Conservation (phyloP, 2,113 vertebrate species). For the Syngnathus floridae region DNA sequence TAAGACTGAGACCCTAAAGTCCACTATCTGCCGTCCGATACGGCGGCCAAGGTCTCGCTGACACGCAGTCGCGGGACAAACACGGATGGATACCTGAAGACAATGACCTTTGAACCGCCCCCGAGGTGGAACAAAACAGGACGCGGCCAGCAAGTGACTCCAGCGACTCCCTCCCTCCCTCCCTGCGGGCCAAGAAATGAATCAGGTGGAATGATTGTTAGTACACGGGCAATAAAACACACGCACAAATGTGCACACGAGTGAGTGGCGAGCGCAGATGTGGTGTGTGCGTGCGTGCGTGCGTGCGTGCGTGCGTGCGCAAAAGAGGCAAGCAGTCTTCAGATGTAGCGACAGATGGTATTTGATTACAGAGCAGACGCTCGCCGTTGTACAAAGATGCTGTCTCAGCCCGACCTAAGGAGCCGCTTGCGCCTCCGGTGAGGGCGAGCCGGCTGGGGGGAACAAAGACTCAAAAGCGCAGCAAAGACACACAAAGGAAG, state of each 20-base stretch:
- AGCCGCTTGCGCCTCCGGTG: slow-evolving; percentile 77
- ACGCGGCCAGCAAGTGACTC: slow-evolving; percentile 60
- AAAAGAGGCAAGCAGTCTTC: slow-evolving; percentile 73
- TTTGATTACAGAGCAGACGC: slow-evolving; percentile 99
- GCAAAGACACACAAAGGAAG: slow-evolving; percentile 58
- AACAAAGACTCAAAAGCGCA: slow-evolving; percentile 45
- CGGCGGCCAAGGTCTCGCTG: slow-evolving; percentile 63
- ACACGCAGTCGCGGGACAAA: slow-evolving; percentile 61
- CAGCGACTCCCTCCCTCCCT: slow-evolving; percentile 41
- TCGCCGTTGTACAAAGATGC: slow-evolving; percentile 99
- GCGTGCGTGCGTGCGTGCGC: slow-evolving; percentile 33
- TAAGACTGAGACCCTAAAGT: slow-evolving; percentile 64
- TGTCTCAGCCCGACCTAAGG: slow-evolving; percentile 95
- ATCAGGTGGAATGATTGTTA: slow-evolving; percentile 63
- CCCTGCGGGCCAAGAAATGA: slow-evolving; percentile 54
- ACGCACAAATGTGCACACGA: slow-evolving; percentile 28
- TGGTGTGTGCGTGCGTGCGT: slow-evolving; percentile 31
- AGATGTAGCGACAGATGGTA: slow-evolving; percentile 99
- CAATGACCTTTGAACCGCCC: slow-evolving; percentile 63
- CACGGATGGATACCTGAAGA: slow-evolving; percentile 70
- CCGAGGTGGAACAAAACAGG: slow-evolving; percentile 47
- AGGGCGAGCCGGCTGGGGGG: slow-evolving; percentile 69
- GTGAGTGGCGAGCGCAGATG: slow-evolving; percentile 52
- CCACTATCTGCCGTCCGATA: slow-evolving; percentile 65
- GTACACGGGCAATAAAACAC: slow-evolving; percentile 46